These are phyloP conservation scores for Furnarius figulus DNA, from an alignment of 2,113 vertebrate species.

Conservation along the genomic window DNA sequence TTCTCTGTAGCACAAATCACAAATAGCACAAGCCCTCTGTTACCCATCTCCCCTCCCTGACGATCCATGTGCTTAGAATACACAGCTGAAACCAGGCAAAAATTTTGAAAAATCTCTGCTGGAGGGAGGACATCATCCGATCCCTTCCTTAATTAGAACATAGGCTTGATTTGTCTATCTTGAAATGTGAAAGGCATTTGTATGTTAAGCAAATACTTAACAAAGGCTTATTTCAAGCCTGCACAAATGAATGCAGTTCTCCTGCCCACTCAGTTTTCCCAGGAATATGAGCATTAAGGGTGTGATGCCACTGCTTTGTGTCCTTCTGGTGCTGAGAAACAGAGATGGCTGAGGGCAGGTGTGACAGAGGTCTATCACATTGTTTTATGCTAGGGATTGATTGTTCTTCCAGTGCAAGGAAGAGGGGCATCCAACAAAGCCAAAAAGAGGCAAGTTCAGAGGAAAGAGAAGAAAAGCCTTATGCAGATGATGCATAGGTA, in stretches of 20 bases:
- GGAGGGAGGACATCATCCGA: neutral
- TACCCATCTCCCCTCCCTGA: neutral
- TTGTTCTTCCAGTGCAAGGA: neutral
- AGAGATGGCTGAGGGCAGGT: neutral
- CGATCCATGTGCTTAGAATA: neutral
- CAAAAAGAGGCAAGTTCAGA: neutral
- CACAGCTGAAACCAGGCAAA: neutral
- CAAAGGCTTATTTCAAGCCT: neutral
- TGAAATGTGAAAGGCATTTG: conserved; percentile 3
- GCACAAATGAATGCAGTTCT: neutral
- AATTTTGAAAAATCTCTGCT: neutral
- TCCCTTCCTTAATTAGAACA: conserved; percentile 17
- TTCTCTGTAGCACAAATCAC: neutral
- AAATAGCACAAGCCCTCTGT: neutral
- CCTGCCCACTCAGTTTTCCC: neutral
- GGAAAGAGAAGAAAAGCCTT: neutral
- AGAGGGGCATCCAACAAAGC: neutral
- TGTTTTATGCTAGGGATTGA: neutral
- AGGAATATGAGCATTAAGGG: neutral
- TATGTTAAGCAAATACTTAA: conserved; percentile 5
- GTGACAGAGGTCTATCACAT: neutral
- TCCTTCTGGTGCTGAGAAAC: neutral
- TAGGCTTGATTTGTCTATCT: neutral
- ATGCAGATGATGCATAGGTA: neutral
- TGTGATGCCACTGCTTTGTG: neutral